These are phyloP conservation scores for Penaeus chinensis DNA, from an alignment of 1,140 invertebrate species.

Conservation along the genomic window DNA sequence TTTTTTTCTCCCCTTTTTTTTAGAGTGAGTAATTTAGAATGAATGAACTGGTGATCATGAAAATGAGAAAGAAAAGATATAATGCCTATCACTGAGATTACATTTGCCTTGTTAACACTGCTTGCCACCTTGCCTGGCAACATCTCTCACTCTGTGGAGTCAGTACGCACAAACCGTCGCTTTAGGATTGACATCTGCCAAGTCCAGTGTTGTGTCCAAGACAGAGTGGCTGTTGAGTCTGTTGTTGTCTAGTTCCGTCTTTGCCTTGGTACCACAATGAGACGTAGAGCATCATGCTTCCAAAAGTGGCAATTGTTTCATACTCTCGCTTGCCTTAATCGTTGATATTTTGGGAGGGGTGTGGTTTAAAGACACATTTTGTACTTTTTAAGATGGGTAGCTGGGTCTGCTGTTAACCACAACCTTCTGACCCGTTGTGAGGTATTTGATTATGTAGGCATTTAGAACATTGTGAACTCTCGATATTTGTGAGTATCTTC, in stretches of 20 bases:
- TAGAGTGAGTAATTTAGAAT: background rate
- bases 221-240: conserved; percentile 27
- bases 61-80: background rate
- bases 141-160: conserved; percentile 34
- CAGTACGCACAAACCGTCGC: conserved; percentile 54
- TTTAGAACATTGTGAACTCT: too few relatives aligned
- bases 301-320: conserved; percentile 49
- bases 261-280: conserved; percentile 32
- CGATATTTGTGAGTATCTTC: too few relatives aligned
- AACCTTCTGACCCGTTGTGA: too few relatives aligned
- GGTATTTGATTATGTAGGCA: too few relatives aligned
- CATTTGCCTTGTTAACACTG: conserved; percentile 16
- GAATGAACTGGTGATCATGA: background rate
- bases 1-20: background rate
- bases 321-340: conserved; percentile 57
- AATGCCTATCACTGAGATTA: background rate
- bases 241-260: conserved; percentile 15
- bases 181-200: conserved; percentile 39
- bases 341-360: conserved; percentile 38
- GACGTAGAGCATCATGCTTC: conserved; percentile 33
- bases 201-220: conserved; percentile 33
- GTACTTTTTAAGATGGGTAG: too few relatives aligned
- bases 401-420: too few relatives aligned
- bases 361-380: conserved; percentile 20
- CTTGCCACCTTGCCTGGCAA: conserved; percentile 30